These are phyloP conservation scores for Siphlonurus alternatus DNA, from an alignment of 2,888 invertebrate genomes.

Conservation along the genomic window DNA sequence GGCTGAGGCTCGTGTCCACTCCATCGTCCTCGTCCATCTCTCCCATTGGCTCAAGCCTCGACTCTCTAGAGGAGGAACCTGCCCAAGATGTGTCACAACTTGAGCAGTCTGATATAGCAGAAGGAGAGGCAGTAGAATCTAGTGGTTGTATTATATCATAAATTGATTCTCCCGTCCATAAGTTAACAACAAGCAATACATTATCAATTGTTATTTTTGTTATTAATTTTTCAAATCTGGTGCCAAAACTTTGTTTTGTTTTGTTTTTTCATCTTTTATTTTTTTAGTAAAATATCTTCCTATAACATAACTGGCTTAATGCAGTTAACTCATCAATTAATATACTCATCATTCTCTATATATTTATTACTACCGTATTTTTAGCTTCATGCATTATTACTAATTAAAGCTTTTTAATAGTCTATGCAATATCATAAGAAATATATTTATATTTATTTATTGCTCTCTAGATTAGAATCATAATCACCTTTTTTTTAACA, in stretches of 20 bases:
- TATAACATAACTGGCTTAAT: too few species aligned
- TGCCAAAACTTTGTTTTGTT: neutral
- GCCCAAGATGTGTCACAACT: neutral
- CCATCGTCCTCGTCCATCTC: neutral
- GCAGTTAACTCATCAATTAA: too few species aligned
- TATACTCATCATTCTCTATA: too few species aligned
- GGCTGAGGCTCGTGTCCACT: neutral
- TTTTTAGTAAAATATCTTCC: too few species aligned
- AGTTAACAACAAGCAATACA: neutral
- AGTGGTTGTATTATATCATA: neutral
- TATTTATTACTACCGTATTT: too few species aligned
- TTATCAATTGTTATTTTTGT: neutral
- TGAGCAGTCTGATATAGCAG: neutral
- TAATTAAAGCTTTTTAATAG: too few species aligned
- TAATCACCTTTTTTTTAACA: too few species aligned
- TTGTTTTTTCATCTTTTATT: too few species aligned
- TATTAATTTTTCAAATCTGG: neutral
- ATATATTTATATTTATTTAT: too few species aligned
- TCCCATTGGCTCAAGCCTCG: neutral
- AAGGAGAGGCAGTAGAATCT: neutral
- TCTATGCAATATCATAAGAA: too few species aligned
- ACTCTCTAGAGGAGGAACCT: conserved; percentile 1
- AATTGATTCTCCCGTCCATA: neutral
- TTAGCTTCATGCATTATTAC: too few species aligned
- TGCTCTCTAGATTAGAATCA: too few species aligned